Base-by-base conservation (phyloP, 2,888 invertebrate genomes). In the Diogma glabrata region DNA sequence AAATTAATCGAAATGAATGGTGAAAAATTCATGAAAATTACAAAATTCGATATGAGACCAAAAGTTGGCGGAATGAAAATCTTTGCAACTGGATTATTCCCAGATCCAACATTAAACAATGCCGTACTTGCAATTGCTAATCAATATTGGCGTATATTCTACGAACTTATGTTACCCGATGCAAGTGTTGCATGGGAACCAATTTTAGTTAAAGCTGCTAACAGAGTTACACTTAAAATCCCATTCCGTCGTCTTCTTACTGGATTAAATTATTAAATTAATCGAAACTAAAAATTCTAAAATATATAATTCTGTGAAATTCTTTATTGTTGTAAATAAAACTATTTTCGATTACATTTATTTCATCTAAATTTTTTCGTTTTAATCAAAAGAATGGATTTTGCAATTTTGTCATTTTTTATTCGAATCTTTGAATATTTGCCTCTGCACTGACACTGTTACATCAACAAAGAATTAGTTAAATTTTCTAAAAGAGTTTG, bases 81-180 rank as follows among this genome's bases (percentile, higher is more conserved):
- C 20, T 72, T 72, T 60, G 72, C 82, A 49, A 73, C 71, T 24
- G 81, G 82, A 53, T 60, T 79, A 8, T 74, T 78, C 60, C 73
- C 76, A 51, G 77, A 82, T 59, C 79, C 80, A 2, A 75, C 75
- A 36, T 65, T 84, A 51, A 82, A 84, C 84, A 67, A 77, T 82
- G 75, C 51, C 24, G 71, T 71, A 3, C 54, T 71, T 24, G 58
- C 57, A 5, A 75, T 77, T 55, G 66, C 72, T n/a, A 78, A 78
- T 58, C 73, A 77, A 56, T 75, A 75, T 58, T 78, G 78, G 78
- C 71, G 70, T 17, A 60, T 69, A 14, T 61, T 77, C 10, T 77
- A 75, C 57, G 67, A 69, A 50, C 66, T 69, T 23, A 66, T 75
- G 64, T 56, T 76, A 50, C 77, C 77, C 0, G 66, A 67, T 51